A percentile compares a stretch with the other conserved stretches of the same genome.
phyloP scores from a whole-genome alignment of 2,888 invertebrate species.

The Drosophila kokeensis region DNA sequence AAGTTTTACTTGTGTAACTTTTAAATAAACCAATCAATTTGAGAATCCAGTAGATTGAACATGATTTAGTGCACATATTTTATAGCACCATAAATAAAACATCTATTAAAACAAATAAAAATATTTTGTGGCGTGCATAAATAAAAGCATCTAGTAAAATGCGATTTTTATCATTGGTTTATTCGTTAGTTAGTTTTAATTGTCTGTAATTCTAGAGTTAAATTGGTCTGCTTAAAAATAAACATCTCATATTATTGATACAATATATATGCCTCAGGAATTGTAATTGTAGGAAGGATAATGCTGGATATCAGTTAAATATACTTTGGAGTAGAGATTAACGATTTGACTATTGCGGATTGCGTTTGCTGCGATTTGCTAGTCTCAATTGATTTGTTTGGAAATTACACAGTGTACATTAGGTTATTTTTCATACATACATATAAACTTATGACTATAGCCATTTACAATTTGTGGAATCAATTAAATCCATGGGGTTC shows the following conservation, averaged over 20 bases:
- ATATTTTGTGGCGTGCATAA: background rate
- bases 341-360: slow-evolving; percentile 38
- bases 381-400: slow-evolving; percentile 27
- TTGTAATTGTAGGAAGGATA: slow-evolving; percentile 30
- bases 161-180: slow-evolving; percentile 60
- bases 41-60: background rate
- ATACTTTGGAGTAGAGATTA: slow-evolving; percentile 16
- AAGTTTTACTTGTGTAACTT: slow-evolving; percentile 70
- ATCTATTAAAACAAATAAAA: background rate
- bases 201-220: slow-evolving; percentile 67
- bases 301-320: slow-evolving; percentile 25
- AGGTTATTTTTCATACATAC: slow-evolving; percentile 17
- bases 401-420: slow-evolving; percentile 14
- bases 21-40: slow-evolving; percentile 11
- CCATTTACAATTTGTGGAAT: slow-evolving; percentile 59
- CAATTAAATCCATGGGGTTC: slow-evolving; percentile 39
- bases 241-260: slow-evolving; percentile 63
- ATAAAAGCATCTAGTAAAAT: background rate
- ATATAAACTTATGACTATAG: slow-evolving; percentile 39
- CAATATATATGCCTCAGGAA: slow-evolving; percentile 49
- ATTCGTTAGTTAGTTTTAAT: slow-evolving; percentile 61
- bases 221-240: slow-evolving; percentile 78
- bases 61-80: background rate
- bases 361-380: slow-evolving; percentile 5
- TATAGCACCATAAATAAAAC: background rate